Evolutionary conservation across 2,888 invertebrate species (phyloP).

Genomic region (Eudiplozoon nipponicum): DNA sequence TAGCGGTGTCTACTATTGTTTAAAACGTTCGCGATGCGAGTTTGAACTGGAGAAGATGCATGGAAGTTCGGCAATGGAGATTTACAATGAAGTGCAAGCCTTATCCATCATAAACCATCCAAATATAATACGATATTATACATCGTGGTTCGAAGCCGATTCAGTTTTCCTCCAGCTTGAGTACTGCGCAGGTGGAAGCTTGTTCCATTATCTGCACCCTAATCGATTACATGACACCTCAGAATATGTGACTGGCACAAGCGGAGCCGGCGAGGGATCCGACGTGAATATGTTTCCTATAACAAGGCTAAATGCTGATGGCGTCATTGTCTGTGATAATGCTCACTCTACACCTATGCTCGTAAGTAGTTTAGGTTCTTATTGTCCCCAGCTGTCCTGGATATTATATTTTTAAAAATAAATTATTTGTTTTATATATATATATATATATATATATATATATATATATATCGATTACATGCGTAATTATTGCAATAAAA

Average conservation of each 20-base stretch:
- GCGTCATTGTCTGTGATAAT: too few relatives aligned
- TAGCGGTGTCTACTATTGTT: background rate
- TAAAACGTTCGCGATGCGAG: background rate
- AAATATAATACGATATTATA: background rate
- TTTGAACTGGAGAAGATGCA: background rate
- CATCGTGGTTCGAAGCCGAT: background rate
- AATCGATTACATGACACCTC: background rate
- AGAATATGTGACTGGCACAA: background rate
- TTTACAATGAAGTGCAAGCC: background rate
- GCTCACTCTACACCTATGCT: too few relatives aligned
- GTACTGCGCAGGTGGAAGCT: background rate
- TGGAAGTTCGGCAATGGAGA: background rate
- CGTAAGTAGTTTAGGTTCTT: too few relatives aligned
- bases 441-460: too few relatives aligned
- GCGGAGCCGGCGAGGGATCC: too few relatives aligned
- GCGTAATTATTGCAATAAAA: too few relatives aligned
- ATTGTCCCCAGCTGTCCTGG: too few relatives aligned
- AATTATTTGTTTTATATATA: too few relatives aligned
- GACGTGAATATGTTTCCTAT: too few relatives aligned
- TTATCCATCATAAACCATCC: background rate
- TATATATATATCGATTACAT: too few relatives aligned
- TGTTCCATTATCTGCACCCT: background rate
- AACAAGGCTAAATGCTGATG: too few relatives aligned
- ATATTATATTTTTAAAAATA: too few relatives aligned
- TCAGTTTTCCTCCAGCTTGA: background rate